phyloP scores from a whole-genome alignment of 1,140 invertebrate genomes.

The Eupeodes corollae region DNA sequence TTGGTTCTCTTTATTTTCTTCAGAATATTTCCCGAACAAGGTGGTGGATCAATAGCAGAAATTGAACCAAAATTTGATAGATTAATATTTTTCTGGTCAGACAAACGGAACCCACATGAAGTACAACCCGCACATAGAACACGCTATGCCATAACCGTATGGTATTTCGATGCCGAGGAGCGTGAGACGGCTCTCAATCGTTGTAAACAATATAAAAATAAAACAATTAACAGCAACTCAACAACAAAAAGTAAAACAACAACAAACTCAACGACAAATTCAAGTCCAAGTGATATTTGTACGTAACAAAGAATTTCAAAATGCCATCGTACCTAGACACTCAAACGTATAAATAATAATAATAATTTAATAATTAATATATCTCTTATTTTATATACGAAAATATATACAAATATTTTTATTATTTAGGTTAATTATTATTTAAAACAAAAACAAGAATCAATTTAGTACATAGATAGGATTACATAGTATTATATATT shows the following conservation, averaged over 20 bases:
- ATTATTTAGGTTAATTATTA: no score
- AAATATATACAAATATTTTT: no score
- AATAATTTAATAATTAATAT: no score
- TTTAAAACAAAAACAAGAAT: no score
- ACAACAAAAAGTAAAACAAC: background rate
- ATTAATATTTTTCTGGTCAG: conserved; percentile 95
- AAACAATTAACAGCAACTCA: conserved; percentile 11
- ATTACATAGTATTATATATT: no score
- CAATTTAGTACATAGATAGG: no score
- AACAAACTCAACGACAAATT: conserved; percentile 2
- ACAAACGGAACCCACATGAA: conserved; percentile 91
- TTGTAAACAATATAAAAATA: conserved; percentile 24
- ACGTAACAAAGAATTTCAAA: conserved; percentile 19
- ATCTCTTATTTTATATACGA: no score
- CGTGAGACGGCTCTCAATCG: conserved; percentile 56
- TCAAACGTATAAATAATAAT: conserved; percentile 2
- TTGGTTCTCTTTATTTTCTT: background rate
- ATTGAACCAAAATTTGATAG: conserved; percentile 90
- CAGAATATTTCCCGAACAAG: conserved; percentile 83
- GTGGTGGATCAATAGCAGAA: conserved; percentile 69
- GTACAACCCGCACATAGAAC: conserved; percentile 82
- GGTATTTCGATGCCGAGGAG: conserved; percentile 88
- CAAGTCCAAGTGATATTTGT: conserved; percentile 24
- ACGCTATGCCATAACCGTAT: conserved; percentile 87
- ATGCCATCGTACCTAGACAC: conserved; percentile 1